Base-by-base conservation (phyloP, 1,140 invertebrate species). In the Tetramorium simillimum region DNA sequence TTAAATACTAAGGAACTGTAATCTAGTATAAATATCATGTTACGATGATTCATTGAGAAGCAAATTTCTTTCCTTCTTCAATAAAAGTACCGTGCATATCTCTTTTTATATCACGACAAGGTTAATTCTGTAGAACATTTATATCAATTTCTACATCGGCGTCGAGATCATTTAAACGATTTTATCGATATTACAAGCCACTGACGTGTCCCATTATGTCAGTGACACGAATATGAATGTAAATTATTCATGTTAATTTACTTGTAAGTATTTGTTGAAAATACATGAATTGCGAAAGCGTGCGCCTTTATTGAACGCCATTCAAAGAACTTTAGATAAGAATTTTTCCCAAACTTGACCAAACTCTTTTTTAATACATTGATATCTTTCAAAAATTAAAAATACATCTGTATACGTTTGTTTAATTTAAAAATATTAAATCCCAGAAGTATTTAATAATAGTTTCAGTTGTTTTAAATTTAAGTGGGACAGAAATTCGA, bases 21-120 rank as follows among this genome's bases (percentile, higher is more conserved):
- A 85, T 85, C 14, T 85, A 78, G 62, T 85, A 85, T 85, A 53
- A 85, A 78, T 78, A 85, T 37, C 33, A 49, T 85, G 46, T 85
- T 78, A 49, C 53, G 60, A 33, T 60, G 69, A 75, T 73, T 37
- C 7, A 60, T 60, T 84, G 56, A 82, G 18, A 62, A 60, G 21
- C 67, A 60, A 40, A 21, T 60, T 73, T 73, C 28, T 84, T 46
- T 62, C 9, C n/a, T 67, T 76, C 77, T 67, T 18, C 40, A 82
- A 62, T 84, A 46, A 69, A 75, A 84, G 10, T 75, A 84, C 40
- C 40, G 53, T 82, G 53, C 72, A 62, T 84, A 84, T 84, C 40
- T 80, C 58, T 81, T 81, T 81, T 46, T 46, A 65, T 21, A 24
- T 14, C 14, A 58, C 56, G 24, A 46, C 43, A 80, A 40, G 43